Conservation (phyloP, 2,888 invertebrate species). For the Allophyes oxyacanthae region DNA sequence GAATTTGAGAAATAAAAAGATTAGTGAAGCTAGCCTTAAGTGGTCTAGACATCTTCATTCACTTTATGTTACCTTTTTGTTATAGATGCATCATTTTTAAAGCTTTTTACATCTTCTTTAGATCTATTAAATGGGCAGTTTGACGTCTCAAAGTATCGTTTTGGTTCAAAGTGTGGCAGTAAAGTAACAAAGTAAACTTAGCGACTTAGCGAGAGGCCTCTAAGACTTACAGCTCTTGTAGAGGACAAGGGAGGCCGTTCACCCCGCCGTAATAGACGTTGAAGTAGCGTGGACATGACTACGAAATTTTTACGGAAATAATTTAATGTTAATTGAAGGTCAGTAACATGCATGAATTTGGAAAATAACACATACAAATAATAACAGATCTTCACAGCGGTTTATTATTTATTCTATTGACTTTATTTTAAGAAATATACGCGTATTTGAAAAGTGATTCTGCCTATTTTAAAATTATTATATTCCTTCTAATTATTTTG, state of each 20-base stretch:
- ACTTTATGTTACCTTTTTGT: conserved; percentile 13
- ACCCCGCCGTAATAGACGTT: conserved; percentile 69
- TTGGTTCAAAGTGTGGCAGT: conserved; percentile 57
- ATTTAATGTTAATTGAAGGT: conserved; percentile 32
- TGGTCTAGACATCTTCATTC: conserved; percentile 41
- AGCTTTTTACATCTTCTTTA: conserved; percentile 18
- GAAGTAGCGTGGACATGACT: conserved; percentile 63
- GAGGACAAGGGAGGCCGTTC: conserved; percentile 84
- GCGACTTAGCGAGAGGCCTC: conserved; percentile 72
- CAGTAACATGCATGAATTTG: conserved; percentile 13
- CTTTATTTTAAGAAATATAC: too few species aligned
- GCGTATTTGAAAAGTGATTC: too few species aligned
- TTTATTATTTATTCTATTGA: neutral
- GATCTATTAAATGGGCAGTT: conserved; percentile 45
- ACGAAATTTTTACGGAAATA: conserved; percentile 32
- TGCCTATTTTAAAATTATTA: too few species aligned
- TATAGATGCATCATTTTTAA: conserved; percentile 10
- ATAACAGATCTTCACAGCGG: neutral
- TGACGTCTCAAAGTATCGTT: conserved; percentile 48
- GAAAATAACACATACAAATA: conserved; percentile 18
- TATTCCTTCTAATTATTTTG: too few species aligned
- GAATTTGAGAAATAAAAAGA: conserved; percentile 22
- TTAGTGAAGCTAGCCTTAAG: conserved; percentile 30
- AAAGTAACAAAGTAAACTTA: conserved; percentile 68
- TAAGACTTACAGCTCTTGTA: conserved; percentile 72